These are phyloP conservation scores for Microtus oregoni DNA, from an alignment of 2,113 vertebrate species.

Conservation along the genomic window DNA sequence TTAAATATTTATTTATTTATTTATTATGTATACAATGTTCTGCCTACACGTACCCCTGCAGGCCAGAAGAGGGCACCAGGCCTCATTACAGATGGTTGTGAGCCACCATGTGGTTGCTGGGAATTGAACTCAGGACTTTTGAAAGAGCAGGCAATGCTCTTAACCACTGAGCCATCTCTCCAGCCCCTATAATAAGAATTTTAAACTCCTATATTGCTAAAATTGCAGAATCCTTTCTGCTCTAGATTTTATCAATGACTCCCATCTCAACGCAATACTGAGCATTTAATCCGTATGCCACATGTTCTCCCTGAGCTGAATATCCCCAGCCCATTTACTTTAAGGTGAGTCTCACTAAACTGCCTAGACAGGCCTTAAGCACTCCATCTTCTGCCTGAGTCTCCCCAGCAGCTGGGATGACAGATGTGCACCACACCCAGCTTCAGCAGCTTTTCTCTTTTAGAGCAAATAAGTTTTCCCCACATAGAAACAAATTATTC, in stretches of 20 bases:
- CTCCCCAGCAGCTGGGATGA: neutral
- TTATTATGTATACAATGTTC: too few relatives aligned
- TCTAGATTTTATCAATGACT: neutral
- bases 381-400: neutral
- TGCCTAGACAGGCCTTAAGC: neutral
- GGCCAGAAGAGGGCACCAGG: too few relatives aligned
- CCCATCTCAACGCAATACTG: too few relatives aligned
- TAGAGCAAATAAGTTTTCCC: neutral
- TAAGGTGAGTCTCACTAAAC: neutral
- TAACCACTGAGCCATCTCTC: too few relatives aligned
- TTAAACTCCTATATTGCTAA: neutral
- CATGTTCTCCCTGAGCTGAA: neutral
- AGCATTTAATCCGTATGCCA: neutral
- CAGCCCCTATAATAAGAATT: neutral
- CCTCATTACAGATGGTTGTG: too few relatives aligned
- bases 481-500: slow-evolving; percentile 28
- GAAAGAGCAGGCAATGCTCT: too few relatives aligned
- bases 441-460: neutral
- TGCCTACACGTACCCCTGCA: too few relatives aligned
- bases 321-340: neutral
- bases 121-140: too few relatives aligned
- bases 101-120: too few relatives aligned
- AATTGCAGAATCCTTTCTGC: too few relatives aligned
- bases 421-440: too few relatives aligned
- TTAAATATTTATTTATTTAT: too few relatives aligned